A percentile compares a stretch with the other conserved stretches of the same genome.
Conservation (phyloP, 1,140 invertebrate genomes). For the Thaumetopoea pityocampa region DNA sequence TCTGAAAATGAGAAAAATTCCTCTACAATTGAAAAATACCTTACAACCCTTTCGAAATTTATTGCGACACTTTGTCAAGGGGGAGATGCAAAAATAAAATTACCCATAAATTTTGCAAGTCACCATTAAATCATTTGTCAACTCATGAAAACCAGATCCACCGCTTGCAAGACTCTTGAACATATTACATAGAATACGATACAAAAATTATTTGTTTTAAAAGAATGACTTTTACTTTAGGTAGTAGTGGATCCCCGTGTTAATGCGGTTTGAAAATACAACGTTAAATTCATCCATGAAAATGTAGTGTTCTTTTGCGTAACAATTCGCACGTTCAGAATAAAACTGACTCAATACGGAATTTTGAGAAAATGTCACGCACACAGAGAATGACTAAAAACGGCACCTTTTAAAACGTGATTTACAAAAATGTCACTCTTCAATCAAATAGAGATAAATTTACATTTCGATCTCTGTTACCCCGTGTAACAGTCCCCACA, state of each 20-base stretch:
- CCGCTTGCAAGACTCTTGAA: conserved; percentile 1
- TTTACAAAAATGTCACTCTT: too few species aligned
- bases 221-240: too few species aligned
- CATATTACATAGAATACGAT: too few species aligned
- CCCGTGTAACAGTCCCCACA: too few species aligned
- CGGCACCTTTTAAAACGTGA: too few species aligned
- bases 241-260: conserved; percentile 19
- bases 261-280: conserved; percentile 36
- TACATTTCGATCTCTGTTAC: too few species aligned
- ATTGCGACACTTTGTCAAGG: conserved; percentile 47
- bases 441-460: too few species aligned
- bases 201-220: too few species aligned
- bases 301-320: conserved; percentile 30
- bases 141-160: conserved; percentile 30
- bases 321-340: too few species aligned
- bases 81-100: conserved; percentile 53
- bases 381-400: too few species aligned
- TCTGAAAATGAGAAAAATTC: conserved; percentile 41
- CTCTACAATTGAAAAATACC: conserved; percentile 53
- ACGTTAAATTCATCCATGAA: conserved; percentile 29
- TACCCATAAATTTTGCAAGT: conserved; percentile 53
- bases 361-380: too few species aligned
- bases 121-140: conserved; percentile 56
- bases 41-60: conserved; percentile 49
- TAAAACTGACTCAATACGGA: too few species aligned